phyloP scores from a whole-genome alignment of 2,888 invertebrate genomes.

The Cryptocheilus praepositus region DNA sequence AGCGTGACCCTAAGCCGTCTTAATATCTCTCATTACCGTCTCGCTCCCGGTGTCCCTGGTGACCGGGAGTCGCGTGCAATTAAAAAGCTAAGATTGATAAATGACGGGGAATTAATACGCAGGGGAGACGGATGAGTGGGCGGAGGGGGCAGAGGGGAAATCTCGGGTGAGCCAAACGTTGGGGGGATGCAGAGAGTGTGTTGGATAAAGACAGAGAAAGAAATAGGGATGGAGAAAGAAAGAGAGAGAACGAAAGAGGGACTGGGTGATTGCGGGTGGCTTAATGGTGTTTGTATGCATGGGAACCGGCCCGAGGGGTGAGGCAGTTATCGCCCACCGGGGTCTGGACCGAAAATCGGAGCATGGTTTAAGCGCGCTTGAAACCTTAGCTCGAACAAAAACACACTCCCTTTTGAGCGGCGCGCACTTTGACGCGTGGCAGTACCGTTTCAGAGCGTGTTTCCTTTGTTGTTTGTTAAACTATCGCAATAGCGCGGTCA shows the following conservation, averaged over 20 bases:
- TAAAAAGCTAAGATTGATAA: constrained; percentile 74
- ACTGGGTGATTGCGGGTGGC: constrained; percentile 78
- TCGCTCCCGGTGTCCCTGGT: constrained; percentile 54
- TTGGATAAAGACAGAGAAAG: background rate
- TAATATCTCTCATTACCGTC: constrained; percentile 69
- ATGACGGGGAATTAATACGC: constrained; percentile 71
- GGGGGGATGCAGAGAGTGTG: background rate
- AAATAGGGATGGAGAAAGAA: too few relatives aligned
- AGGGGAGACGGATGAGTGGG: constrained; percentile 35
- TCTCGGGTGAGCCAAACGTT: constrained; percentile 12
- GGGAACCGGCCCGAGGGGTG: constrained; percentile 62
- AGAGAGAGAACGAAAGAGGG: constrained; percentile 63
- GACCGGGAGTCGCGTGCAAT: constrained; percentile 65
- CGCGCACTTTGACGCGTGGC: too few relatives aligned
- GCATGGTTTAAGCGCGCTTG: constrained; percentile 31
- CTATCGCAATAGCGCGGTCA: too few relatives aligned
- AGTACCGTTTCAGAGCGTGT: background rate
- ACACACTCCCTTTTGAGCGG: too few relatives aligned
- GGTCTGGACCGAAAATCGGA: constrained; percentile 48
- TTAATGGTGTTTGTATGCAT: constrained; percentile 72
- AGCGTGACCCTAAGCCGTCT: constrained; percentile 62
- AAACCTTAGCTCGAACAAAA: background rate
- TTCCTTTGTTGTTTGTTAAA: background rate
- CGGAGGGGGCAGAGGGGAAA: constrained; percentile 27
- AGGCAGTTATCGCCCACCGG: constrained; percentile 53